Percentiles rank a stretch among this genome's conserved stretches.
Conservation (phyloP, 2,113 vertebrate genomes). For the Chloroceryle aenea region DNA sequence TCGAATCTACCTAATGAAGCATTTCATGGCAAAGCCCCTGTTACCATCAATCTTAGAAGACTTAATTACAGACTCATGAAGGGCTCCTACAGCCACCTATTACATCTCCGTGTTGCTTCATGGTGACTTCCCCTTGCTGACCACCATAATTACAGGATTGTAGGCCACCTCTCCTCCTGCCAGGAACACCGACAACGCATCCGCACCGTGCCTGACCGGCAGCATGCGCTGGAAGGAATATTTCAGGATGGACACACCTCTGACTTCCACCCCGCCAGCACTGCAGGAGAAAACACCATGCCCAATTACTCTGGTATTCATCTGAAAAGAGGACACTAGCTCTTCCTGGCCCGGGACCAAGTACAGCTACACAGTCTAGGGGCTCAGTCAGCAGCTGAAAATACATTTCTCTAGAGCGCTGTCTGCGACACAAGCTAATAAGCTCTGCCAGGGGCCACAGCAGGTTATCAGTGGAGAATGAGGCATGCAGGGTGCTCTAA, state of each 20-base stretch:
- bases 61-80: not conserved
- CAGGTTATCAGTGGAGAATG: not conserved
- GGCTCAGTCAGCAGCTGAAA: not conserved
- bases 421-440: not conserved
- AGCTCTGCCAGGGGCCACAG: not conserved
- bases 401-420: not conserved
- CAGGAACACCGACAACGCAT: not conserved
- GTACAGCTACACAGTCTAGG: not conserved
- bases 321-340: not conserved
- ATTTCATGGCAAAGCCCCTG: not conserved
- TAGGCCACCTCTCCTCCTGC: fast-evolving
- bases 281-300: not conserved
- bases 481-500: not conserved
- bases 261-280: not conserved
- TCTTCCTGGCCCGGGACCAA: not conserved
- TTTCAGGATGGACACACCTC: not conserved
- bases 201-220: not conserved
- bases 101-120: not conserved
- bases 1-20: not conserved
- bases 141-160: not conserved
- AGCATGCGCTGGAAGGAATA: fast-evolving
- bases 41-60: not conserved
- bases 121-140: not conserved
- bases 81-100: not conserved
- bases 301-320: not conserved